phyloP scores from a whole-genome alignment of 2,797 vertebrate genomes.

The Pseudomugil tenellus region DNA sequence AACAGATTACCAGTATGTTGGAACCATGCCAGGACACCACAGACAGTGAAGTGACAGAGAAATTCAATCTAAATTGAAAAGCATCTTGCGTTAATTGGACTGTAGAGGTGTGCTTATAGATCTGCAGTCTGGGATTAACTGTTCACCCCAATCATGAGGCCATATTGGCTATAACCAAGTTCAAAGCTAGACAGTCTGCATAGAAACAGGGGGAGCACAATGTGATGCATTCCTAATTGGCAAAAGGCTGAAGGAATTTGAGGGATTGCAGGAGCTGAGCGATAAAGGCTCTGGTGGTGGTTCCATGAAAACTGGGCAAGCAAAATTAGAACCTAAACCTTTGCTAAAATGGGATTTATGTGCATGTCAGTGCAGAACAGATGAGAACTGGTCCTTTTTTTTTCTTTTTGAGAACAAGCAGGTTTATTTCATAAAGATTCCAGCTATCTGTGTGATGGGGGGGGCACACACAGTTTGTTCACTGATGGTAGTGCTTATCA shows the following conservation, averaged over 20 bases:
- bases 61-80: constrained; percentile 21
- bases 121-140: constrained; percentile 54
- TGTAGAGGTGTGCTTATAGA: constrained; percentile 35
- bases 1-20: neutral
- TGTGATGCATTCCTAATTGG: constrained; percentile 60
- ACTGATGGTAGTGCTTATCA: too few species aligned
- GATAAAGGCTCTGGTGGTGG: constrained; percentile 29
- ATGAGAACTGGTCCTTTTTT: too few species aligned
- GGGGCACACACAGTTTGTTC: too few species aligned
- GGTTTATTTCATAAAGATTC: too few species aligned
- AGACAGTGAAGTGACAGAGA: constrained; percentile 3
- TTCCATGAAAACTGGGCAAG: constrained; percentile 20
- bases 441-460: too few species aligned
- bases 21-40: constrained; percentile 1
- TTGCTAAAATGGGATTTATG: too few species aligned
- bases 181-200: constrained; percentile 43
- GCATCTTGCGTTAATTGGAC: constrained; percentile 34
- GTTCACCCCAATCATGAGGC: constrained; percentile 47
- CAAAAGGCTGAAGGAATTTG: constrained; percentile 45
- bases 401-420: too few species aligned
- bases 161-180: constrained; percentile 47
- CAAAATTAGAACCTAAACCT: too few species aligned
- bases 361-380: too few species aligned
- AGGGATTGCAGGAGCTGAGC: constrained; percentile 42
- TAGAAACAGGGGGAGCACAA: constrained; percentile 40